Evolutionary conservation across 2,797 vertebrate genomes (phyloP), one percentile per base, ranked within the genome.

Genomic region (Sciurus carolinensis): DNA sequence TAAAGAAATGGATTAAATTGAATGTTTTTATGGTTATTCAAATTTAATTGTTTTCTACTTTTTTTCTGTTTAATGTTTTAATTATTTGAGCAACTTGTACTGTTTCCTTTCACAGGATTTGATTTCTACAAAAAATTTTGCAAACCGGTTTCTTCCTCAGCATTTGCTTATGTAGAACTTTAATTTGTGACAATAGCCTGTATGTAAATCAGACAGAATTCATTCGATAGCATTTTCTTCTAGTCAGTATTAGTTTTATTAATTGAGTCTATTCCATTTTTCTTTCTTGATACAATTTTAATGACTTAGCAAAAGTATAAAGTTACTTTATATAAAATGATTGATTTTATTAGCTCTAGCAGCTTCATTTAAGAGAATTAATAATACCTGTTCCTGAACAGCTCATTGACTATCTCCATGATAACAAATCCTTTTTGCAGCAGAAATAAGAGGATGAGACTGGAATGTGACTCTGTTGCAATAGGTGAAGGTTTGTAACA

Each of bases 321-420:
- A 77, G 18, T 75, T 90, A 92, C 54, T 96, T 87, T 81, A 50
- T 90, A 76, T 44, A 93, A 91, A 95, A 91, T 85, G 76, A 95
- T 83, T 97, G 91, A 96, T 97, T 33, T 80, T 96, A 87, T 95
- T 97, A 95, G 72, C 59, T 93, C 96, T 95, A 96, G 42, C 71
- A 87, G 62, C 44, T 94, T 95, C 62, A 93, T 95, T 97, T 96
- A 81, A 92, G 79, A 94, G 94, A 97, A 96, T 96, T 96, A 97
- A 95, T 95, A 83, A 87, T 95, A 92, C 84, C 69, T 82, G 77
- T 97, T 97, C 69, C 42, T 82, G 39, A 97, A 90, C 71, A 97
- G 89, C 33, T 96, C 90, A 93, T 90, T 97, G 89, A 97, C 72
- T 93, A 24, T 79, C 67, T 96, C n/a, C n/a, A 88, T 24, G 33